Evolutionary conservation across 2,797 vertebrate genomes (phyloP), one percentile per base, ranked within the genome.

Genomic region (Periparus ater): DNA sequence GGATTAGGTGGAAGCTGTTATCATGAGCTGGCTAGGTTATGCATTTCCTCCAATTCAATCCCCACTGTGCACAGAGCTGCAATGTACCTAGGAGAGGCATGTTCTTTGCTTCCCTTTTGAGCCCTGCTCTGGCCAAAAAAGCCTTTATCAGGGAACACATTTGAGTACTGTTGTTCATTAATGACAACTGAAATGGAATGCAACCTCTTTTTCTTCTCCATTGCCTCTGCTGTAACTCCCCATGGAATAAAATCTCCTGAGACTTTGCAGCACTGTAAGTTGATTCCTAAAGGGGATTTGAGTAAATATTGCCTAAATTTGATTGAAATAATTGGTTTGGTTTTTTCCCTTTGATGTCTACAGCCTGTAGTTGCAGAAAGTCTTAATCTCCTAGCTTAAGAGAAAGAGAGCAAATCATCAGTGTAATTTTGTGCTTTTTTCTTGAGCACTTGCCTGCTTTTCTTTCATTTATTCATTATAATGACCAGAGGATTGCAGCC

Each of bases 11-110:
- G 94, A 94, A 94, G 76, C 55, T 84, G 66, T 85, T 95, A 95
- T 90, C 93, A 76, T 3, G 0, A 61, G 21, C 82, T 89, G 70
- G 58, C 70, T 66, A 75, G 58, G 47, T 88, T 89, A 48, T 94
- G 76, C 47, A 55, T 93, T 96, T 97, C 96, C 92, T 96, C 57
- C 89, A 88, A 89, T 94, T 95, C 76, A 92, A 16, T 48, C 85
- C 76, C 67, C 45, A 19, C 85, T 60, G 62, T 61, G 72, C 47
- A 73, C 40, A 75, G 48, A 88, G 17, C 38, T 5, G 5, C 85
- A 84, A 78, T 76, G 70, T 88, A 88, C 74, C 66, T 67, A 81
- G 53, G 75, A 91, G 91, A 78, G 73, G 55, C 45, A 17, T 86
- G 60, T 66, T 66, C 73, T 93, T 65, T 66, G 66, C 83, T 95